Percentiles rank a stretch among this genome's conserved stretches.
Evolutionary conservation across 2,113 vertebrate species (phyloP).

Genomic region (Nasalis larvatus): DNA sequence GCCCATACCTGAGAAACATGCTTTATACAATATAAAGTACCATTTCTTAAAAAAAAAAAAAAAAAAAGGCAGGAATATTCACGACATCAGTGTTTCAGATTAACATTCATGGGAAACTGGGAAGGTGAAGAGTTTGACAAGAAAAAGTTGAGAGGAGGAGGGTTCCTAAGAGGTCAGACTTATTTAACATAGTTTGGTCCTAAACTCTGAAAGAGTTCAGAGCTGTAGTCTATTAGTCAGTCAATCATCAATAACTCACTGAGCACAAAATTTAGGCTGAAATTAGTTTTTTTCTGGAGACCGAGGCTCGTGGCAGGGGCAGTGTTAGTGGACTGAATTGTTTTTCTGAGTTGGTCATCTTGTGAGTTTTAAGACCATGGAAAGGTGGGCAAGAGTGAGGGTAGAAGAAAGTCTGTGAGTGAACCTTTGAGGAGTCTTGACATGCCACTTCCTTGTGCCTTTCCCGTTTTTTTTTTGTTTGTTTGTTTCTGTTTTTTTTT

Average conservation of each 20-base stretch:
- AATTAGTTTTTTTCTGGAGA: neutral
- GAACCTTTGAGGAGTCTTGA: neutral
- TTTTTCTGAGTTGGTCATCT: neutral
- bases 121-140: neutral
- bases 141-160: neutral
- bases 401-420: neutral
- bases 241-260: neutral
- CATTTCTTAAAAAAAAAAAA: neutral
- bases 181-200: neutral
- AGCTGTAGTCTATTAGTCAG: neutral
- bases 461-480: neutral
- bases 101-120: neutral
- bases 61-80: neutral
- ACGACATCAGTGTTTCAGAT: neutral
- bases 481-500: no score
- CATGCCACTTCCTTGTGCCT: neutral
- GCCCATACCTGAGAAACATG: neutral
- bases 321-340: neutral
- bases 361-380: neutral
- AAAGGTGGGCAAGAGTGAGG: neutral
- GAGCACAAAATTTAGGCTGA: neutral
- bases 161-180: neutral
- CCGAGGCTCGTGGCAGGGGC: fast-evolving
- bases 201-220: neutral
- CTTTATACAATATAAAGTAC: neutral